Conservation (phyloP, 2,888 invertebrate genomes). For the Camponotus fellah region DNA sequence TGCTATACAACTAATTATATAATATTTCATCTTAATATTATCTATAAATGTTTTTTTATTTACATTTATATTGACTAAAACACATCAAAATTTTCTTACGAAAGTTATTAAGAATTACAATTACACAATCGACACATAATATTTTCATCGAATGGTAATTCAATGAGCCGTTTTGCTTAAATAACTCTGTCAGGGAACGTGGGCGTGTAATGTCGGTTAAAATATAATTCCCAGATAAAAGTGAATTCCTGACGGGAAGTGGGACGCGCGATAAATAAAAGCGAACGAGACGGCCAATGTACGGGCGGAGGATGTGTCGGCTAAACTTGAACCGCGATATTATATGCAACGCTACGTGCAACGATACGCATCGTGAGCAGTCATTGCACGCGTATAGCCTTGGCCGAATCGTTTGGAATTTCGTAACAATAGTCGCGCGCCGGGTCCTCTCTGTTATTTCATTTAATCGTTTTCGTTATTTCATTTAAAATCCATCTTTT, state of each 20-base stretch:
- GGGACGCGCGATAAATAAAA: slow-evolving; percentile 54
- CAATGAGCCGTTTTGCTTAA: background rate
- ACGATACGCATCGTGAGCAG: slow-evolving; percentile 54
- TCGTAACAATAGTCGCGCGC: slow-evolving; percentile 40
- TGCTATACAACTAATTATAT: too few species aligned
- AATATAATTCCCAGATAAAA: slow-evolving; percentile 46
- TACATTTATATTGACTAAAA: background rate
- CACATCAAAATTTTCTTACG: background rate
- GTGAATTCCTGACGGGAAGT: slow-evolving; percentile 55
- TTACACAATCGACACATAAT: background rate
- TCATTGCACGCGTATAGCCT: slow-evolving; percentile 53
- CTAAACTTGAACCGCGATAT: slow-evolving; percentile 64
- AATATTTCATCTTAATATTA: background rate
- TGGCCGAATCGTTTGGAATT: slow-evolving; percentile 51
- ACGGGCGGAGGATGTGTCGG: slow-evolving; percentile 31
- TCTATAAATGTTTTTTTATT: background rate
- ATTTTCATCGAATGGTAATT: background rate
- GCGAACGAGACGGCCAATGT: slow-evolving; percentile 21
- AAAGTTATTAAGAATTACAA: background rate
- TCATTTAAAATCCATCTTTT: slow-evolving; percentile 50
- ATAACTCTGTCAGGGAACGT: slow-evolving; percentile 24
- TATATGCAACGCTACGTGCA: slow-evolving; percentile 46
- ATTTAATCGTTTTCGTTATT: slow-evolving; percentile 18
- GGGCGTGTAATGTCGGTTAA: slow-evolving; percentile 39
- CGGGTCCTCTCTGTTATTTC: slow-evolving; percentile 14